Evolutionary conservation across 2,797 vertebrate genomes (phyloP).

Genomic region (Trichosurus vulpecula): DNA sequence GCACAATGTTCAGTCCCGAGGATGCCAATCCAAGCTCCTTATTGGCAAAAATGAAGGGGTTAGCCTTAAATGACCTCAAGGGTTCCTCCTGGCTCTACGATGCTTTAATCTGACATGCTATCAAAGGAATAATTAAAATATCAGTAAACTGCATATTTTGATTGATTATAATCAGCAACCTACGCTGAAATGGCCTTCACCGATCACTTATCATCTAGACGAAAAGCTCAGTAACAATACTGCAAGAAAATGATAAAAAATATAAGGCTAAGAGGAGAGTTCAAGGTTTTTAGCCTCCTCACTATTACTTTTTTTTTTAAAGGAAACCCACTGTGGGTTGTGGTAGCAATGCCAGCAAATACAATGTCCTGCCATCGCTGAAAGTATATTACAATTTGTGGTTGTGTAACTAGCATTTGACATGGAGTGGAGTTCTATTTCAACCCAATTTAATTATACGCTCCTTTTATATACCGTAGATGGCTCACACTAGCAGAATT

Average conservation of each 20-base stretch:
- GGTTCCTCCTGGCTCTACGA: background rate
- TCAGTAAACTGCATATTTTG: background rate
- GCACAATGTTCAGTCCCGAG: background rate
- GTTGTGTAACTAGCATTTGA: conserved; percentile 68
- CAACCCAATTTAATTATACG: conserved; percentile 77
- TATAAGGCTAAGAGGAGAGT: background rate
- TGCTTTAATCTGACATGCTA: background rate
- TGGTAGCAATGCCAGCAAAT: conserved; percentile 61
- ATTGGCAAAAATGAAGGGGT: background rate
- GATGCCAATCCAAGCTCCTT: background rate
- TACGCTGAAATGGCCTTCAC: conserved; percentile 1
- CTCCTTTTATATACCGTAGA: conserved; percentile 67
- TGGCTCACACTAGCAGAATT: conserved; percentile 66
- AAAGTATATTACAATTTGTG: conserved; percentile 73
- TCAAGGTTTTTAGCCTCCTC: conserved; percentile 17
- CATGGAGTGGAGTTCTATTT: conserved; percentile 67
- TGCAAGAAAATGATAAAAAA: conserved; percentile 21
- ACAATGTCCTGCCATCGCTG: conserved; percentile 59
- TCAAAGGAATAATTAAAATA: background rate
- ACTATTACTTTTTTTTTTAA: conserved; percentile 48
- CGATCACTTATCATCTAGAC: conserved; percentile 2
- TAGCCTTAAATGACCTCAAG: background rate
- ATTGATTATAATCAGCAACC: background rate
- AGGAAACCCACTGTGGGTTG: conserved; percentile 67
- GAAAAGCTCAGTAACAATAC: conserved; percentile 14